Conservation (phyloP, 2,888 invertebrate species). For the Dasypolia templi region DNA sequence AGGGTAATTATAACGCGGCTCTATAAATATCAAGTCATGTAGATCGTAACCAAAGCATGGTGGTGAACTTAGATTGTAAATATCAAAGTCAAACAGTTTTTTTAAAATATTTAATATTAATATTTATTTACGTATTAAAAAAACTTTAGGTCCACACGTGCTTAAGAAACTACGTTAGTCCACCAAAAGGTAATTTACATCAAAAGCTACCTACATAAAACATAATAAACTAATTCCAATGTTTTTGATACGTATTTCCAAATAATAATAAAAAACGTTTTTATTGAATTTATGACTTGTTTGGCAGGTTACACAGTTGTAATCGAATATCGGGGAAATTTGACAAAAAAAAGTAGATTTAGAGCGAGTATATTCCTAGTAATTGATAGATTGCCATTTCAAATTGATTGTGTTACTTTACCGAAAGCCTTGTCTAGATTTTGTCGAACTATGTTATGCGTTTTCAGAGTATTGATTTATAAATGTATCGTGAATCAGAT, state of each 20-base stretch:
- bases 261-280: background rate
- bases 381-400: conserved; percentile 8
- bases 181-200: background rate
- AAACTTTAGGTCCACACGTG: background rate
- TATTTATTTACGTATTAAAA: background rate
- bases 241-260: background rate
- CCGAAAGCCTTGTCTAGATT: background rate
- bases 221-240: background rate
- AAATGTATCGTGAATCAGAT: too few relatives aligned
- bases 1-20: background rate
- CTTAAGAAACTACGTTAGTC: background rate
- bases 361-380: conserved; percentile 3
- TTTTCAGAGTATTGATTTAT: too few relatives aligned
- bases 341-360: conserved; percentile 11
- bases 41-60: background rate
- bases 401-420: conserved; percentile 18
- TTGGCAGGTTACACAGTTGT: conserved; percentile 20
- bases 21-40: background rate
- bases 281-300: conserved; percentile 32
- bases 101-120: background rate
- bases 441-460: background rate
- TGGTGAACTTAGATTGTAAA: background rate
- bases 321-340: conserved; percentile 33
- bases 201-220: background rate
- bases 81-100: background rate